Evolutionary conservation across 2,888 invertebrate species (phyloP), one percentile per base, ranked within the genome.

Genomic region (Lingula anatina): DNA sequence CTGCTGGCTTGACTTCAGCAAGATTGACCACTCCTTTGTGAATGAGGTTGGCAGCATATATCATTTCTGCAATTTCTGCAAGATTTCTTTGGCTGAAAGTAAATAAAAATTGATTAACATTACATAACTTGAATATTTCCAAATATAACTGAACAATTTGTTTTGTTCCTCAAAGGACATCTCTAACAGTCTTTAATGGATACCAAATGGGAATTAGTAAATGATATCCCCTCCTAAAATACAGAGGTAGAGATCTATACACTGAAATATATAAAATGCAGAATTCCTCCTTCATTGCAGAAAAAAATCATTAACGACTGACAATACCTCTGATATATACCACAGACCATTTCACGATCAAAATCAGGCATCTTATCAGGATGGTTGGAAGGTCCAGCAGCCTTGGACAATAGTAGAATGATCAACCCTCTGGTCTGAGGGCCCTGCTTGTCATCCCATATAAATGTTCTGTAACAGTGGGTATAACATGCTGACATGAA

Each of bases 31-130:
- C 81, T 44, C 83, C 89, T 73, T 86, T 89, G 78, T 96, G 95
- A 15, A 95, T 89, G 55, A 93, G 80, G 74, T 91, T 89, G 21
- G 93, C 90, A 0, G 93, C 93, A 42, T 93, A 84, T 56, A 95
- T 92, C 90, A 95, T 91, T 81, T 95, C 95, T 0, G 90, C 90
- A n/a, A 94, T 89, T 78, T 95, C 94, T 0, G 94, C 94, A 45
- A 95, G 78, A 9, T 63, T 59, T 24, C 71, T 59, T 48, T 71
- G 71, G 46, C 69, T 71, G 51, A 15, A 51, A 57, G 37, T 18
- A 44, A 20, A 51, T 44, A 44, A 38, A 3, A 43, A 35, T 28
- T 20, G 9, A 12, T n/a, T n/a, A n/a, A n/a, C n/a, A n/a, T n/a
- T n/a, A n/a, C n/a, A n/a, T n/a, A n/a, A n/a, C n/a, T n/a, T n/a